Evolutionary conservation across 2,113 vertebrate species (phyloP).

Genomic region (Himantopus leucocephalus): DNA sequence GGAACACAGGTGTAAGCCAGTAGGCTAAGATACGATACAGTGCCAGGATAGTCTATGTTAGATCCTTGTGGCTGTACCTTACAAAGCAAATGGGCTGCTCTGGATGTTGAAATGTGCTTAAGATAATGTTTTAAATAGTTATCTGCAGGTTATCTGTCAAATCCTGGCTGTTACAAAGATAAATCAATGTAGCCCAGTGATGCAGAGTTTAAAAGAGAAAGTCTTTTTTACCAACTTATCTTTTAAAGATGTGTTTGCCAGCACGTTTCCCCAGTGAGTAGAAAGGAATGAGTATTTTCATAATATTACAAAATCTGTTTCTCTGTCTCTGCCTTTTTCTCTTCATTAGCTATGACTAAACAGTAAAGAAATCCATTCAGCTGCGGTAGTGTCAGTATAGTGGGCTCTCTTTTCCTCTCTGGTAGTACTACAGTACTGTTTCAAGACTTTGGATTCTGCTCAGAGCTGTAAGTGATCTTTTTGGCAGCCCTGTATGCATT

Average conservation of each 20-base stretch:
- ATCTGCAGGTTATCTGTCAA: neutral
- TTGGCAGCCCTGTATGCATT: neutral
- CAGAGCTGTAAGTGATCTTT: neutral
- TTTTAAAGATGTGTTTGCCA: neutral
- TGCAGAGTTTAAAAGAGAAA: neutral
- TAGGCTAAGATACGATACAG: fast-evolving
- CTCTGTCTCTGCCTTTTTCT: neutral
- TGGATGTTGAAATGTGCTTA: neutral
- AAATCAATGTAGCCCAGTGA: neutral
- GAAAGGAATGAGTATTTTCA: neutral
- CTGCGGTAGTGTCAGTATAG: neutral
- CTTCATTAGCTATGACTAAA: neutral
- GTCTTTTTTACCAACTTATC: neutral
- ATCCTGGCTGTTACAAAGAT: neutral
- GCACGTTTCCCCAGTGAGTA: neutral
- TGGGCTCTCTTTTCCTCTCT: neutral
- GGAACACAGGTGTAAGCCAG: neutral
- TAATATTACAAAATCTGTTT: neutral
- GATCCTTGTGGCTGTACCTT: neutral
- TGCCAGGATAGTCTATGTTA: neutral
- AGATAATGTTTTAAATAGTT: neutral
- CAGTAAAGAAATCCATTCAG: neutral
- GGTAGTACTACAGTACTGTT: neutral
- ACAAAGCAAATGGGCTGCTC: neutral
- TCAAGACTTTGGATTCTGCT: slow-evolving; percentile 9